Evolutionary conservation across 2,113 vertebrate genomes (phyloP).

Genomic region (Scomber colias): DNA sequence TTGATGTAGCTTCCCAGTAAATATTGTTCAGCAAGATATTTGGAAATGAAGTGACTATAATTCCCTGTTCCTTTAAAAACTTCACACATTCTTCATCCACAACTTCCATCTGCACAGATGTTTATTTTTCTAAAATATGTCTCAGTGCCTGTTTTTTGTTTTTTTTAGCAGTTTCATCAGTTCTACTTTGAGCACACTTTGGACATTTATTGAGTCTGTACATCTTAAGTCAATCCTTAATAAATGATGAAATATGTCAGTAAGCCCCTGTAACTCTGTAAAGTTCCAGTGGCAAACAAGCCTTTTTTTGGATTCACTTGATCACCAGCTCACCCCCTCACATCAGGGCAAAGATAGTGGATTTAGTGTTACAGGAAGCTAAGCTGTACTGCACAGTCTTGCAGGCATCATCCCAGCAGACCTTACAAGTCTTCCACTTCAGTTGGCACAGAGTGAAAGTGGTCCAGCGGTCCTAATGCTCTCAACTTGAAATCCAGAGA

Average conservation of each 20-base stretch:
- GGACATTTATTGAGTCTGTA: neutral
- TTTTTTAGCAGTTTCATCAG: too few relatives aligned
- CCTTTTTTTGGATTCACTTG: neutral
- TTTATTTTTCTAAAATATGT: neutral
- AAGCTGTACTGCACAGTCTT: neutral
- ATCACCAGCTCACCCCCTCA: neutral
- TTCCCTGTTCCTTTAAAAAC: too few relatives aligned
- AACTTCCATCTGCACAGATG: neutral
- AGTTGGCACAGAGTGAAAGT: neutral
- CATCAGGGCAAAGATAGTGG: neutral
- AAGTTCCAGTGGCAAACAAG: neutral
- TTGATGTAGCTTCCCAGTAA: neutral
- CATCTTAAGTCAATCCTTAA: neutral
- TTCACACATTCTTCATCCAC: neutral
- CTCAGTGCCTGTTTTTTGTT: too few relatives aligned
- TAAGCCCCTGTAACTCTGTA: neutral
- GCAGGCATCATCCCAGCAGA: neutral
- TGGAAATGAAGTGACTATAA: neutral
- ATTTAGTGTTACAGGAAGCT: neutral
- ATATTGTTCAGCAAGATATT: neutral
- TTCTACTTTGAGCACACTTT: neutral
- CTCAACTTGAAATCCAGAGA: neutral
- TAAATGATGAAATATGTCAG: constrained; percentile 13
- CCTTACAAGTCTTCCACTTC: neutral
- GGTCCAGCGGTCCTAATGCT: neutral